These are phyloP conservation scores for Heterodera filipjevi DNA, from an alignment of 2,888 invertebrate species.

Conservation along the genomic window DNA sequence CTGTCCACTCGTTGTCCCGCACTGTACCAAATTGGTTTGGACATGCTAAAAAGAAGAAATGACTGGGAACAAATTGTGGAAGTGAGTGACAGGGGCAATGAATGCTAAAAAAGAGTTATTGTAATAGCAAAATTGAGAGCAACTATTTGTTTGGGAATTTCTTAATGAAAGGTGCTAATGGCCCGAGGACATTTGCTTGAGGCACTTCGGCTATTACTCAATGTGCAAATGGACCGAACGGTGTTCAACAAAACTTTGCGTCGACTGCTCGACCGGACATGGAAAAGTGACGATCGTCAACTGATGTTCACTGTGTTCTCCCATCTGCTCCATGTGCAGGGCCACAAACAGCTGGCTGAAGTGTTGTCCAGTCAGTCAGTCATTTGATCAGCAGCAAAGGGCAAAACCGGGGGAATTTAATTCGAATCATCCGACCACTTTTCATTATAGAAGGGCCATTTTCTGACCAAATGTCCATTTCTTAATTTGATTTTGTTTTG, in stretches of 20 bases:
- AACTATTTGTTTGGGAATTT: neutral
- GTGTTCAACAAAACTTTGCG: conserved; percentile 29
- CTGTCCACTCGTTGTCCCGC: conserved; percentile 34
- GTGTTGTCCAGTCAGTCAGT: conserved; percentile 9
- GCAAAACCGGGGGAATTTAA: conserved; percentile 25
- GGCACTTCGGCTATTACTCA: conserved; percentile 27
- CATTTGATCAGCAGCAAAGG: neutral
- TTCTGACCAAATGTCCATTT: no score
- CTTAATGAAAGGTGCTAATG: conserved; percentile 31
- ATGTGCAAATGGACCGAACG: neutral
- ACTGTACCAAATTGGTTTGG: conserved; percentile 41
- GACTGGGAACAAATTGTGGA: conserved; percentile 42
- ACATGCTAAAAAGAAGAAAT: conserved; percentile 41
- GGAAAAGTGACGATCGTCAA: conserved; percentile 17
- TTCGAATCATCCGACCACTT: no score
- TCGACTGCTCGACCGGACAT: conserved; percentile 26
- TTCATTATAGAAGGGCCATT: no score
- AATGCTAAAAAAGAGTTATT: neutral
- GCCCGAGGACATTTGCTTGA: conserved; percentile 37
- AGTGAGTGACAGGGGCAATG: neutral
- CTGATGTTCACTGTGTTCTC: conserved; percentile 9
- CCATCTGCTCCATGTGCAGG: neutral
- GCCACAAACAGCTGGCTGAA: conserved; percentile 3
- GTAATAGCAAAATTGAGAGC: no score
- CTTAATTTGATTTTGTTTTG: no score